These are phyloP conservation scores for Egretta garzetta DNA, from an alignment of 2,113 vertebrate genomes.

Conservation along the genomic window DNA sequence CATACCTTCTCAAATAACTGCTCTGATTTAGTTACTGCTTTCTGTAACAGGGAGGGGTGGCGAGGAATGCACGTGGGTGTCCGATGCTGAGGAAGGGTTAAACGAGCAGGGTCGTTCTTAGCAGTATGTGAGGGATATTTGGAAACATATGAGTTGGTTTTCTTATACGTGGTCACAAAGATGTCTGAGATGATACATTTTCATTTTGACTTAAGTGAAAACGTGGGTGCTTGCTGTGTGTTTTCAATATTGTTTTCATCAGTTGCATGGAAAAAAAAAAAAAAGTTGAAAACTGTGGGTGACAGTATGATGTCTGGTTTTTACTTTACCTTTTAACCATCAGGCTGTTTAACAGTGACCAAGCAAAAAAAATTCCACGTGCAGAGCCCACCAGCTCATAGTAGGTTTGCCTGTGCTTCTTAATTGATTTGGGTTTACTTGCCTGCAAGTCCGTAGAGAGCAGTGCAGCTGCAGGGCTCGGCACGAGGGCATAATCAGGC, in stretches of 20 bases:
- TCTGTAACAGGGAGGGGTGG: background rate
- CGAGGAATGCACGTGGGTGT: background rate
- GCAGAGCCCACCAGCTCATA: background rate
- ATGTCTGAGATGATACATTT: background rate
- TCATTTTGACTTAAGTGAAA: background rate
- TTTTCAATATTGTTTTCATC: background rate
- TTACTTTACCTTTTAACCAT: background rate
- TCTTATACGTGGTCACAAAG: background rate
- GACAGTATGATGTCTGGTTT: background rate
- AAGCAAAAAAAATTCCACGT: rapidly evolving
- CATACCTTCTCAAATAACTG: background rate
- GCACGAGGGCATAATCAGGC: background rate
- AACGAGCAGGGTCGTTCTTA: background rate
- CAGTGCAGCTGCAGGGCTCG: background rate
- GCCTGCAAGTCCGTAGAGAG: background rate
- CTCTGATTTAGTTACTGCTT: background rate
- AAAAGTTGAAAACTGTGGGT: background rate
- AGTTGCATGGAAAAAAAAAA: background rate
- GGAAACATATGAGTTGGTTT: background rate
- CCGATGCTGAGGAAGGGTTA: background rate
- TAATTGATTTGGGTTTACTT: background rate
- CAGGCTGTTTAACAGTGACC: background rate
- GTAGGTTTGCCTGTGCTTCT: background rate
- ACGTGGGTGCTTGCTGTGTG: background rate
- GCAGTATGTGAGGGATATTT: background rate